Evolutionary conservation across 2,113 vertebrate species (phyloP).

Genomic region (Spea bombifrons): DNA sequence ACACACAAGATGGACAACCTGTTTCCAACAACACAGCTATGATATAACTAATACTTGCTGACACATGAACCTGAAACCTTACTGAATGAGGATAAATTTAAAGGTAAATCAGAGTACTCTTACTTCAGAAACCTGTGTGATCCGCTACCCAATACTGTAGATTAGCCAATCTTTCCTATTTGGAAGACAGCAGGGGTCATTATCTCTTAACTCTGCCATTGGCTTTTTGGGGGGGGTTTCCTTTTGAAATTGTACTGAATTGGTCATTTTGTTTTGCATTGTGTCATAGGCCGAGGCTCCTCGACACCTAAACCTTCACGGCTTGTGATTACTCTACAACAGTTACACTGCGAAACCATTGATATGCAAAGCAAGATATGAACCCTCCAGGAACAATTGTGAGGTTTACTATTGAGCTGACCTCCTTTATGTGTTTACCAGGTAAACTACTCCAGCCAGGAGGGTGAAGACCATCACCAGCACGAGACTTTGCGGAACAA

Average conservation of each 20-base stretch:
- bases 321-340: constrained; percentile 76
- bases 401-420: constrained; percentile 67
- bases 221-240: not conserved
- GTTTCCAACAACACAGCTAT: no score
- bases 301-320: constrained; percentile 75
- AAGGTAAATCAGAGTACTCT: no score
- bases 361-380: constrained; percentile 73
- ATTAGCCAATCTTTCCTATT: not conserved
- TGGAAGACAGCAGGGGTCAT: not conserved
- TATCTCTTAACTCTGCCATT: not conserved
- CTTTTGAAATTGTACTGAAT: constrained; percentile 64
- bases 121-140: no score
- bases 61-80: no score
- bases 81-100: no score
- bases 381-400: constrained; percentile 68
- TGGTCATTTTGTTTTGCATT: constrained; percentile 76
- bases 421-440: constrained; percentile 79
- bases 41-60: no score
- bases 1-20: no score
- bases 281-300: constrained; percentile 81
- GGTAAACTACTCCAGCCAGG: constrained; percentile 71
- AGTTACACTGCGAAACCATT: constrained; percentile 73
- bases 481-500: constrained; percentile 66
- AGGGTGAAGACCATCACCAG: constrained; percentile 73
- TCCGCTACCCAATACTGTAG: no score